Evolutionary conservation across 53 echinoderm and acorn worm genomes (phyloP).

Genomic region (Holothuria scabra): DNA sequence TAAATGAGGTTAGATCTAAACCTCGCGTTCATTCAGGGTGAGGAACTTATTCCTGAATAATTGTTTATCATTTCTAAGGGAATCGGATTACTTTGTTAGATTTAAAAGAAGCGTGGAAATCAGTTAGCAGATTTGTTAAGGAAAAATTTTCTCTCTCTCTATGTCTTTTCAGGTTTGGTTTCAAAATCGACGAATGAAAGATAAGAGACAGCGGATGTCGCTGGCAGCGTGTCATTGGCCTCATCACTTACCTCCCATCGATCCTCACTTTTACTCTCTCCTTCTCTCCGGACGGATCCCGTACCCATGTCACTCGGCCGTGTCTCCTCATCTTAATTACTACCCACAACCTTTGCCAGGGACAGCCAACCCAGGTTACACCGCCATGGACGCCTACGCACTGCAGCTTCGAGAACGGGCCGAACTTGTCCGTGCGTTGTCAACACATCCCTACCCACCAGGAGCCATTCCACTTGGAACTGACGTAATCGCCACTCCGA

Average conservation of each 20-base stretch:
- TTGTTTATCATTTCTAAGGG: not conserved
- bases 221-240: conserved; percentile 95
- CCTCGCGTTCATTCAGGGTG: not conserved
- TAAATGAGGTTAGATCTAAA: conserved; percentile 9
- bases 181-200: conserved; percentile 98
- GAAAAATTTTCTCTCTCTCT: too few species aligned
- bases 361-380: conserved; percentile 57
- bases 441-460: conserved; percentile 47
- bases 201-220: conserved; percentile 95
- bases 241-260: conserved; percentile 82
- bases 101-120: too few species aligned
- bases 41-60: not conserved
- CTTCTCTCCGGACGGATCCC: conserved; percentile 84
- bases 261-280: conserved; percentile 86
- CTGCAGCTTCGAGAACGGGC: conserved; percentile 87
- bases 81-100: not conserved
- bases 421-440: conserved; percentile 76
- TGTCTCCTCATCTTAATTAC: conserved; percentile 67
- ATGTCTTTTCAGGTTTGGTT: conserved; percentile 86
- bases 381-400: conserved; percentile 81
- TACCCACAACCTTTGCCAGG: conserved; percentile 76
- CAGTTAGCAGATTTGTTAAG: too few species aligned
- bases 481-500: conserved; percentile 25
- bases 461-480: conserved; percentile 7
- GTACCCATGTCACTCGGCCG: conserved; percentile 73